Base-by-base conservation (phyloP, 1,140 invertebrate species). In the Aradophagus sp. region DNA sequence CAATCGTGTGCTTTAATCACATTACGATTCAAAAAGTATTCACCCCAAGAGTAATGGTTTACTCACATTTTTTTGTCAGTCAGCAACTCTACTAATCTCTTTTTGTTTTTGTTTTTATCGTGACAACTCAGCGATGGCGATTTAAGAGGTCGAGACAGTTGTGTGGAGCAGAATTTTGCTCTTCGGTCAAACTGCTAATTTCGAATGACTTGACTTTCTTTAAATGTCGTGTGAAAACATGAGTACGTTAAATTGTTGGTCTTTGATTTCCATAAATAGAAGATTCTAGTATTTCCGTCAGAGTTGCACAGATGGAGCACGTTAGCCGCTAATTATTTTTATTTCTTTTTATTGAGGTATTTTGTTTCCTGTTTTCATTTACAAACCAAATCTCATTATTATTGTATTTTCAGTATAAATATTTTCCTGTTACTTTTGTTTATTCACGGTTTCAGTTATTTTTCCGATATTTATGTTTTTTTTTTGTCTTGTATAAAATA, bases 161-260 rank as follows among this genome's bases (percentile, higher is more conserved):
- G 15, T 23, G 8, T 8, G 4, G 4, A 23, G 8, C 4, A 23
- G n/a, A 27, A 27, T 27, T 11, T 3, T 26, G 5, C 17, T 1
- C 23, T 55, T 42, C 32, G 11, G 20, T 23, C 2, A 36, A 29
- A 36, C 6, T 45, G 20, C 20, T 13, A 47, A 29, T 45, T 61
- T 41, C 35, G 36, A 50, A 62, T 62, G 45, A 50, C 42, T 48
- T 41, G 36, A 62, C 58, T 62, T 62, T 62, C 45, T 62, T 38
- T 8, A 42, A 10, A 19, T 11, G 15, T 41, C 5, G 20, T 35
- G 23, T 12, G 34, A 45, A 23, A 48, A 50, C 26, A 42, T 13
- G 38, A 48, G 50, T 50, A 32, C 27, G 11, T 38, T 48, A 19
- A 61, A 50, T 32, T 32, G 50, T 48, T 50, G 44, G 45, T 34